Conservation (phyloP, 1,140 invertebrate species). For the Helicoverpa zea region DNA sequence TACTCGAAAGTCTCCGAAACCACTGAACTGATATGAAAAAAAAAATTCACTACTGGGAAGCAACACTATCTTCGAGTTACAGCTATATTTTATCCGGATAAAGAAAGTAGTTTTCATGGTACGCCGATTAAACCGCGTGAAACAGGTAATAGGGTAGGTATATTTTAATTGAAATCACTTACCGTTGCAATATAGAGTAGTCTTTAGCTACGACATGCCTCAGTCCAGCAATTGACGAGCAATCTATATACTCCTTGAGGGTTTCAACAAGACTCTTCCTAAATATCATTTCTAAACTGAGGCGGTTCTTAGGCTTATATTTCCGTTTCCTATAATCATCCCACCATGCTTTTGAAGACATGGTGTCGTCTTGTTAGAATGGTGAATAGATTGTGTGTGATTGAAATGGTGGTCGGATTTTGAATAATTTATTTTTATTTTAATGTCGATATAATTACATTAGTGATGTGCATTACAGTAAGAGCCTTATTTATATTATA, state of each 20-base stretch:
- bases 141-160: too few species aligned
- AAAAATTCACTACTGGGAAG: too few species aligned
- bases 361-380: neutral
- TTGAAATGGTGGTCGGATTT: neutral
- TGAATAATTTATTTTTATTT: neutral
- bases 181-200: slow-evolving; percentile 57
- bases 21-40: too few species aligned
- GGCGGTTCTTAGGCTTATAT: slow-evolving; percentile 50
- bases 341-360: slow-evolving; percentile 24
- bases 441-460: neutral
- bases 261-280: slow-evolving; percentile 62
- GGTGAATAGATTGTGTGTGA: neutral
- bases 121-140: too few species aligned
- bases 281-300: slow-evolving; percentile 62
- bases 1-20: too few species aligned
- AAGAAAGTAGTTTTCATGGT: too few species aligned
- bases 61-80: too few species aligned
- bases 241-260: slow-evolving; percentile 60
- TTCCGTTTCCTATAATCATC: slow-evolving; percentile 24
- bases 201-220: slow-evolving; percentile 57
- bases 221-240: slow-evolving; percentile 64
- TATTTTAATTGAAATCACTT: too few species aligned
- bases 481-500: too few species aligned
- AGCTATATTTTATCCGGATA: too few species aligned
- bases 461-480: neutral